Evolutionary conservation across 2,113 vertebrate genomes (phyloP).

Genomic region (Antechinus stuartii): DNA sequence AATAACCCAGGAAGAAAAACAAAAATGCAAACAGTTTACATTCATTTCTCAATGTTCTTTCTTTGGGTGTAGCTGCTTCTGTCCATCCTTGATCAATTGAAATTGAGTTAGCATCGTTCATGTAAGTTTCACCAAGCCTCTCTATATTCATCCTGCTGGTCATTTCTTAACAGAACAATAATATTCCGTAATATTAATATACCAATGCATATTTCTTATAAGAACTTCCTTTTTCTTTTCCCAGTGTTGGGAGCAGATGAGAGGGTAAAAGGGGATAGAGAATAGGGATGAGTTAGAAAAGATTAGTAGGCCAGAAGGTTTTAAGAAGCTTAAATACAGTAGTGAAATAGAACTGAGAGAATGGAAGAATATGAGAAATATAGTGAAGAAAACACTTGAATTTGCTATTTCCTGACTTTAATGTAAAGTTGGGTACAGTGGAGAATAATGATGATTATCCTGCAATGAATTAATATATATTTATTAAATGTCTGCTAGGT

Average conservation of each 20-base stretch:
- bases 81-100: no score
- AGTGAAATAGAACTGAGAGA: background rate
- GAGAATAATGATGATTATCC: background rate
- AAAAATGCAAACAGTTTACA: no score
- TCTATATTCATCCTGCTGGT: no score
- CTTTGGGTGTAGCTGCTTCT: no score
- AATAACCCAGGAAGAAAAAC: no score
- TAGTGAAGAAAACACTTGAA: background rate
- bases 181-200: no score
- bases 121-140: no score
- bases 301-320: background rate
- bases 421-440: background rate
- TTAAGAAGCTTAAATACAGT: background rate
- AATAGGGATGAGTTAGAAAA: background rate
- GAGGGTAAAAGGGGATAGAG: fast-evolving
- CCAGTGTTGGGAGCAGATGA: background rate
- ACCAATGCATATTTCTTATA: background rate
- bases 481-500: background rate
- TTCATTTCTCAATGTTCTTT: no score
- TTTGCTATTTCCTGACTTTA: background rate
- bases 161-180: no score
- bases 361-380: background rate
- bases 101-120: no score
- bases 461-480: background rate
- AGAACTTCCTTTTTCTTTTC: background rate